Conservation (phyloP, 2,113 vertebrate species). For the Fulmarus glacialis region DNA sequence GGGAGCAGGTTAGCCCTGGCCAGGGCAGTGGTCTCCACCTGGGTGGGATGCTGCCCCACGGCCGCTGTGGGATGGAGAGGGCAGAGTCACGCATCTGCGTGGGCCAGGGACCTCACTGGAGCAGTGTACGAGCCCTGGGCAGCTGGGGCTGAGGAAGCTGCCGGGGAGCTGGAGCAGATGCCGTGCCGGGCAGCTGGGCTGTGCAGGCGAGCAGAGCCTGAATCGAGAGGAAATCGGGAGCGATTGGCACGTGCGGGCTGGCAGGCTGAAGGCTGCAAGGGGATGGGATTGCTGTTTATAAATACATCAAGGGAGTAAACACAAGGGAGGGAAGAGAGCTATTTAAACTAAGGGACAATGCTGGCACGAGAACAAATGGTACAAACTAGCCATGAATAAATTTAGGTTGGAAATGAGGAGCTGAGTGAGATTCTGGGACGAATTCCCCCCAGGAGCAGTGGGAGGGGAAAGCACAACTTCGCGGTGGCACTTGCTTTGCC, state of each 20-base stretch:
- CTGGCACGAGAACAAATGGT: conserved; percentile 57
- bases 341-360: conserved; percentile 60
- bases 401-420: conserved; percentile 25
- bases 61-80: neutral
- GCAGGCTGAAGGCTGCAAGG: conserved; percentile 20
- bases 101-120: accelerated
- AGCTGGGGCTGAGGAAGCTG: neutral
- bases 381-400: conserved; percentile 56
- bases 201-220: neutral
- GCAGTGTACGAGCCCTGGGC: neutral
- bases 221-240: neutral
- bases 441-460: neutral
- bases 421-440: neutral
- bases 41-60: neutral
- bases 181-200: neutral
- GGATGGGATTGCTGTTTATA: conserved; percentile 62
- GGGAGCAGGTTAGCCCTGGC: neutral
- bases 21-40: accelerated
- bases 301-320: conserved; percentile 66
- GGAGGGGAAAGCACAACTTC: neutral
- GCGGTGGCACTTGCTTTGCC: neutral
- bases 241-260: conserved; percentile 20
- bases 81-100: accelerated
- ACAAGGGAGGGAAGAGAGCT: conserved; percentile 58
- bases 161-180: neutral